Evolutionary conservation across 2,888 invertebrate species (phyloP), one percentile per base, ranked within the genome.

Genomic region (Dryadula phaetusa): DNA sequence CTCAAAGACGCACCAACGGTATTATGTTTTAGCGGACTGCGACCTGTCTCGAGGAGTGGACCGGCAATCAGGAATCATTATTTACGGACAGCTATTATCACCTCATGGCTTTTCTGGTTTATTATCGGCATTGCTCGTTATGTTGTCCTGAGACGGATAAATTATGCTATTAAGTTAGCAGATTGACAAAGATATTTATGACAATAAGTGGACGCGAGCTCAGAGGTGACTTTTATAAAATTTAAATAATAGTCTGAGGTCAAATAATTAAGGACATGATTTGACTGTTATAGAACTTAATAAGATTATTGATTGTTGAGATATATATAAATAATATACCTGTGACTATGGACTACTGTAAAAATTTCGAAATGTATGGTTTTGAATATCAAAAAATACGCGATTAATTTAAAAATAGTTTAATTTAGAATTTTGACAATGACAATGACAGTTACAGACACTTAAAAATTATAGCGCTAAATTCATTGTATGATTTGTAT

Each of bases 161-260:
- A 90, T 92, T 92, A 90, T 91, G 88, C 91, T 90, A 91, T 92
- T 92, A 92, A 91, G 92, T 92, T 90, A 90, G 91, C 89, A 88
- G 92, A 91, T 90, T 92, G 91, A 92, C 92, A 91, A 89, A 91
- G 89, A 91, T 92, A 90, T 92, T 92, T 92, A 92, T 91, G 90
- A 90, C 85, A 82, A 86, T 87, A 85, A 88, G 88, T 85, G 86
- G 85, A 87, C 84, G 83, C 82, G 79, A 10, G 65, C 58, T 53
- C 46, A 64, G 64, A 34, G 81, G 81, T 86, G 85, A 85, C 86
- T 86, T 85, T 85, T 83, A 84, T 54, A 56, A 49, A 52, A 37
- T 28, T 62, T 47, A 22, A 47, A 34, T 69, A 42, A 25, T 22
- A 56, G 40, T 56, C 40, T 25, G 22, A 56, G 22, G 22, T 56